phyloP scores from a whole-genome alignment of 2,797 vertebrate genomes.

The Pipistrellus nathusii region DNA sequence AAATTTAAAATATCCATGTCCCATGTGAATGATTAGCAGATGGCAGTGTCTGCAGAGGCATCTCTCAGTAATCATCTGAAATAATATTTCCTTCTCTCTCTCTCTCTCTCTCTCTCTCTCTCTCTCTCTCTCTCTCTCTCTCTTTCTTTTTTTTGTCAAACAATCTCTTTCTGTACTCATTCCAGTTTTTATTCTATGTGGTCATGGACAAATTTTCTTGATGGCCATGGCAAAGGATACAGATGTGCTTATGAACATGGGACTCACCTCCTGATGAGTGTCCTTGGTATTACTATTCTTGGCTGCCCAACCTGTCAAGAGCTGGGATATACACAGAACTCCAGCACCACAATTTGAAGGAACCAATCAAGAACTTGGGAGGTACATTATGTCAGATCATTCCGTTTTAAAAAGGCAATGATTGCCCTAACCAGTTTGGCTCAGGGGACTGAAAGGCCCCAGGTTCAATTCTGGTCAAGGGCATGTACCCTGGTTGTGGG shows the following conservation, averaged over 20 bases:
- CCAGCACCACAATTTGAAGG: background rate
- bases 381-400: background rate
- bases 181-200: background rate
- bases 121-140: too few relatives aligned
- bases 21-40: constrained; percentile 49
- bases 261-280: background rate
- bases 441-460: too few relatives aligned
- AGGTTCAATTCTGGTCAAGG: too few relatives aligned
- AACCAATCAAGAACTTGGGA: background rate
- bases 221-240: background rate
- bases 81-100: too few relatives aligned
- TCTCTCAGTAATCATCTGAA: constrained; percentile 22
- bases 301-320: background rate
- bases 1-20: constrained; percentile 55
- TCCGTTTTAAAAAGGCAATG: background rate
- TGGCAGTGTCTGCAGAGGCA: constrained; percentile 28
- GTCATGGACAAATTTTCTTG: background rate
- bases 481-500: too few relatives aligned
- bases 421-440: background rate
- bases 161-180: background rate
- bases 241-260: background rate
- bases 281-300: background rate
- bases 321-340: background rate
- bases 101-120: too few relatives aligned
- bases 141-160: background rate